phyloP scores from a whole-genome alignment of 2,797 vertebrate genomes.

The Balearica regulorum region DNA sequence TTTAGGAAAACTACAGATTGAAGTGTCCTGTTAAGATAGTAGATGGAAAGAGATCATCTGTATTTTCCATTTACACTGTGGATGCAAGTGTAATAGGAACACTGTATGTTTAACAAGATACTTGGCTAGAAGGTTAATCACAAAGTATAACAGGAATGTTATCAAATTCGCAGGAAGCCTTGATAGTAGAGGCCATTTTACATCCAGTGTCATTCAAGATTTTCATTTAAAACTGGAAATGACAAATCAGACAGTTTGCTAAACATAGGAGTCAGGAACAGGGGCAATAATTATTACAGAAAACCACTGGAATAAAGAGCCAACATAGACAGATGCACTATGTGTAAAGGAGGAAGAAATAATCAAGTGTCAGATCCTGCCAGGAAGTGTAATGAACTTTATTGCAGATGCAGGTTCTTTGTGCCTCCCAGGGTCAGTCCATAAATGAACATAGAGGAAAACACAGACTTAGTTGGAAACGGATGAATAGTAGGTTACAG shows the following conservation, averaged over 20 bases:
- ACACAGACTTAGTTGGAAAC: background rate
- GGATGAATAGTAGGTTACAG: background rate
- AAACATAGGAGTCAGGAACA: conserved; percentile 4
- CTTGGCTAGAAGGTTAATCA: background rate
- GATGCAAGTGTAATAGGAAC: background rate
- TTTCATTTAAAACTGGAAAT: conserved; percentile 5
- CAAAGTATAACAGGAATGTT: background rate
- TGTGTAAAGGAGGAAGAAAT: conserved; percentile 36
- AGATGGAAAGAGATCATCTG: background rate
- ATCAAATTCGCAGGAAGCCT: background rate
- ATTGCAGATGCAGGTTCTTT: background rate
- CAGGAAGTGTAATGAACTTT: conserved; percentile 17
- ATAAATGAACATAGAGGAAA: conserved; percentile 14
- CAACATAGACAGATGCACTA: background rate
- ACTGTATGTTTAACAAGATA: background rate
- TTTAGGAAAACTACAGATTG: background rate
- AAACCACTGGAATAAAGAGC: background rate
- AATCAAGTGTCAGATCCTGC: conserved; percentile 23
- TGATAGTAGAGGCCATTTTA: background rate
- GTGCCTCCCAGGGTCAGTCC: background rate
- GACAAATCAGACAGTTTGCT: background rate
- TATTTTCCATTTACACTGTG: background rate
- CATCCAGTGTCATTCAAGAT: background rate
- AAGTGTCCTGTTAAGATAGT: background rate
- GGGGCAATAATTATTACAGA: background rate